These are phyloP conservation scores for Phoxinus phoxinus DNA, from an alignment of 2,113 vertebrate species.

Conservation along the genomic window DNA sequence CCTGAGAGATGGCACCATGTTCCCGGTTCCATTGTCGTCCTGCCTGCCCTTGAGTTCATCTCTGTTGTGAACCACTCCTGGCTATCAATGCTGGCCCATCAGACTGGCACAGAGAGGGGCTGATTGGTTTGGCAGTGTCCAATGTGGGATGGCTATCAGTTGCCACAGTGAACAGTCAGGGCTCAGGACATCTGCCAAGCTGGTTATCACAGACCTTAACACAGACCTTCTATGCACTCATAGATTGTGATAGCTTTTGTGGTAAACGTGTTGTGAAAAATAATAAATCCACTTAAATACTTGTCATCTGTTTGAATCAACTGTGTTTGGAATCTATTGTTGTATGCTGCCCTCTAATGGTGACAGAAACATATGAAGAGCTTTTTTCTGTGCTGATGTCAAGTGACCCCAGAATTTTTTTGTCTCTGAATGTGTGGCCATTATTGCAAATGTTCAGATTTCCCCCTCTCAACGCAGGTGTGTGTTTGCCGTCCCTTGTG, in stretches of 20 bases:
- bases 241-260: not conserved
- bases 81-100: constrained; percentile 3
- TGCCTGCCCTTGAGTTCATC: constrained; percentile 38
- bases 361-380: not conserved
- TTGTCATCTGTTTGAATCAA: not conserved
- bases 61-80: not conserved
- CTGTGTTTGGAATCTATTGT: not conserved
- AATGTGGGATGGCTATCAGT: constrained; percentile 11
- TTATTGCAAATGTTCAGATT: not conserved
- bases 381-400: not conserved
- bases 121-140: constrained; percentile 35
- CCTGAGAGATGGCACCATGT: not conserved
- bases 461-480: constrained; percentile 70
- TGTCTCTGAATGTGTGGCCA: not conserved
- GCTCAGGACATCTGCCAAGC: not conserved
- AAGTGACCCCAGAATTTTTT: too few relatives aligned
- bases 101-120: constrained; percentile 7
- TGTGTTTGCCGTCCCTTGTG: constrained; percentile 85
- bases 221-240: not conserved
- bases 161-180: constrained; percentile 2
- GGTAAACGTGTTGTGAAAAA: not conserved
- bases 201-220: not conserved
- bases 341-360: constrained; percentile 57
- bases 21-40: not conserved
- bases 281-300: constrained; percentile 4